These are phyloP conservation scores for Ooceraea biroi DNA, from an alignment of 1,140 invertebrate genomes.

Conservation along the genomic window DNA sequence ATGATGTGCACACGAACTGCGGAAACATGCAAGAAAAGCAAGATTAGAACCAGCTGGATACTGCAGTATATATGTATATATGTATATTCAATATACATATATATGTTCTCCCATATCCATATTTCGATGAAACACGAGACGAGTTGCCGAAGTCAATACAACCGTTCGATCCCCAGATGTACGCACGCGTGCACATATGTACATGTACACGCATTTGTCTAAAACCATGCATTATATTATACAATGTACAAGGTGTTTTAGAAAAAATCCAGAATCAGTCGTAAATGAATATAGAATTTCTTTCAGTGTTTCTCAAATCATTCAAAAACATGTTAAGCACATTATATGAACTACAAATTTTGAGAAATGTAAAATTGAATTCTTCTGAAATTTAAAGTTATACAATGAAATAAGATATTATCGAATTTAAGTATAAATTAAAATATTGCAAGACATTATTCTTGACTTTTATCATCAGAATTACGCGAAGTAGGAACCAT, in stretches of 20 bases:
- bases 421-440: neutral
- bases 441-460: neutral
- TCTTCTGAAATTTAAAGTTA: neutral
- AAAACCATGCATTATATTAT: neutral
- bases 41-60: slow-evolving; percentile 11
- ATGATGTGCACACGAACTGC: neutral
- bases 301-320: neutral
- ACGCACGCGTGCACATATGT: no score
- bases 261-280: slow-evolving; percentile 13
- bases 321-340: neutral
- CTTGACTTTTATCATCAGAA: neutral
- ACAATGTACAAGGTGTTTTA: neutral
- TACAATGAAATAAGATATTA: no score
- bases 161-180: slow-evolving; percentile 20
- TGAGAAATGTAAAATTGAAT: neutral
- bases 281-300: neutral
- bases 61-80: neutral
- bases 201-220: neutral
- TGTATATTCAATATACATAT: no score
- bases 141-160: slow-evolving; percentile 43
- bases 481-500: neutral
- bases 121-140: slow-evolving; percentile 65
- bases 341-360: neutral
- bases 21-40: slow-evolving; percentile 16
- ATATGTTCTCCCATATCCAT: slow-evolving; percentile 6